Evolutionary conservation across 2,113 vertebrate species (phyloP).

Genomic region (Carassius auratus): DNA sequence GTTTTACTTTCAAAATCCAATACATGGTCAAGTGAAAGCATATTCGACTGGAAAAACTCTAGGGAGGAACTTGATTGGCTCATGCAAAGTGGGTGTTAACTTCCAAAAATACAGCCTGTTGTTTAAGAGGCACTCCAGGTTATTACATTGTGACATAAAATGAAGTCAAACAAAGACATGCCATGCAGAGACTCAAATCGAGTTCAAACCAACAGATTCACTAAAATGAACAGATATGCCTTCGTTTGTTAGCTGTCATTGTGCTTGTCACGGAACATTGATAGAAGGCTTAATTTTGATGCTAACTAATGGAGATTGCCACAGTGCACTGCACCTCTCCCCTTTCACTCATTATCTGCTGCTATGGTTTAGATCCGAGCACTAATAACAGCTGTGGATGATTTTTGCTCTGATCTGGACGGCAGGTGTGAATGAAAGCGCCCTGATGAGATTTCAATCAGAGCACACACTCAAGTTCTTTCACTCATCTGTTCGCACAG

Average conservation of each 20-base stretch:
- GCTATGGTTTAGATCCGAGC: constrained; percentile 35
- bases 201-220: neutral
- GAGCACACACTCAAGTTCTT: neutral
- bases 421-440: neutral
- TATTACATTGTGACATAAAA: neutral
- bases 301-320: constrained; percentile 29
- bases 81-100: neutral
- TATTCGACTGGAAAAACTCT: no score
- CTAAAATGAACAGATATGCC: neutral
- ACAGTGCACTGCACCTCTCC: constrained; percentile 9
- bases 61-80: no score
- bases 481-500: neutral
- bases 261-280: neutral
- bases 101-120: neutral
- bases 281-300: constrained; percentile 27
- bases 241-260: neutral
- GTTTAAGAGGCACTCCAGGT: neutral
- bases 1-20: neutral
- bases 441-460: neutral
- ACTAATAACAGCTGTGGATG: neutral
- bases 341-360: constrained; percentile 26
- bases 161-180: neutral
- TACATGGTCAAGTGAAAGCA: neutral
- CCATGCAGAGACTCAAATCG: neutral
- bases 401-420: constrained; percentile 30